Percentiles rank a stretch among this genome's conserved stretches.
Conservation (phyloP, 2,888 invertebrate genomes). For the Fragum fragum region DNA sequence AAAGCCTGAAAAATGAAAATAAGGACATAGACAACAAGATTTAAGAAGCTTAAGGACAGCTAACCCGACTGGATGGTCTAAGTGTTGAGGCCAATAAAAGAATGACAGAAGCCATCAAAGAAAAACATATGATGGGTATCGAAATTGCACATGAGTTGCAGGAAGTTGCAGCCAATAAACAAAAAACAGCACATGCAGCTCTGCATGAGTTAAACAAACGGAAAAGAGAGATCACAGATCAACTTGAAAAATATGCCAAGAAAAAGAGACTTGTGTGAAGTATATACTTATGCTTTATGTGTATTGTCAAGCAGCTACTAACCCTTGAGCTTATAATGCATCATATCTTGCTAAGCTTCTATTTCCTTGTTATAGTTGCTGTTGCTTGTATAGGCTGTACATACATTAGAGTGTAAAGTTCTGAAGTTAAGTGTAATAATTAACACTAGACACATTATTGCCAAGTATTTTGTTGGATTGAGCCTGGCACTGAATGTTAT, state of each 20-base stretch:
- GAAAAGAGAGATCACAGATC: slow-evolving; percentile 16
- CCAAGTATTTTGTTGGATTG: slow-evolving; percentile 18
- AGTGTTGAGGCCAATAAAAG: slow-evolving; percentile 24
- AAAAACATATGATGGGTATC: slow-evolving; percentile 31
- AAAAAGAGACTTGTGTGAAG: slow-evolving; percentile 18
- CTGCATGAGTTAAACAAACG: slow-evolving; percentile 22
- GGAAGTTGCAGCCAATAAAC: slow-evolving; percentile 31
- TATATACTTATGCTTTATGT: slow-evolving; percentile 4
- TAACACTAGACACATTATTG: slow-evolving; percentile 11
- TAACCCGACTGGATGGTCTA: slow-evolving; percentile 24
- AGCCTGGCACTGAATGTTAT: slow-evolving; percentile 16
- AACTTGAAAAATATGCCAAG: slow-evolving; percentile 16
- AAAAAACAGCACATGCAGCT: slow-evolving; percentile 31
- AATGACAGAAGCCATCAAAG: slow-evolving; percentile 35
- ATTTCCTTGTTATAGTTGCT: slow-evolving; percentile 7
- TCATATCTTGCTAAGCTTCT: neutral
- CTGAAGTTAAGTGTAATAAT: slow-evolving; percentile 13
- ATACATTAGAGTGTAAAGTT: slow-evolving; percentile 14
- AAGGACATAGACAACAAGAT: slow-evolving; percentile 27
- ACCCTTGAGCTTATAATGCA: too few species aligned
- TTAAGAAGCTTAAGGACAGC: slow-evolving; percentile 32
- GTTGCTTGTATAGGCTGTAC: slow-evolving; percentile 13
- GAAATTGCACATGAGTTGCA: slow-evolving; percentile 26
- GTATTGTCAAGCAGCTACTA: too few species aligned
- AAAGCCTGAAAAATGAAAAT: slow-evolving; percentile 24